Evolutionary conservation across 2,888 invertebrate genomes (phyloP), one percentile per base, ranked within the genome.

Genomic region (Callyntrura guangdongensis): DNA sequence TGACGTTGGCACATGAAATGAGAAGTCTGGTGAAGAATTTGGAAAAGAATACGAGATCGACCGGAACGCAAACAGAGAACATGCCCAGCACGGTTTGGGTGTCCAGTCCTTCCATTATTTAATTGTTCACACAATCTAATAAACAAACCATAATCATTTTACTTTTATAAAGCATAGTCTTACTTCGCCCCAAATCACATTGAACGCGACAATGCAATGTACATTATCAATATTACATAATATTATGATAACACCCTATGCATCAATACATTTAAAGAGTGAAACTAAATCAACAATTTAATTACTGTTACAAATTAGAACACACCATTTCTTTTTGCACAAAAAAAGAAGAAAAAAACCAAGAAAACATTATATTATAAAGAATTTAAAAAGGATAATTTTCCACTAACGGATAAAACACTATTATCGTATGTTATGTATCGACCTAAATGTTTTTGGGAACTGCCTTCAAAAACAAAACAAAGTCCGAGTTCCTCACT

Each of bases 71-170:
- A 91, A 94, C 94, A 11, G 94, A 94, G n/a, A 79, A 53, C 25
- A 91, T 88, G 83, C 81, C 84, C 67, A 90, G 36, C 86, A 92
- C 92, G 9, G 81, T 82, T 27, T 94, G 94, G 93, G 93, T 92
- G 47, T 94, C 94, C 59, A 94, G 94, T 91, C 94, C 94, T 64
- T 94, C 94, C 47, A 93, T 94, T 64, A 94, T 93, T 84, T 90
- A 90, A 74, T 22, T 53, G 45, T 17, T 14, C 22, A 49, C 81
- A 36, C 69, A 69, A 69, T 69, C 49, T 77, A 14, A 53, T 49
- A 22, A 72, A 53, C 49, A 22, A 72, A 2, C 27, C 77, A 53
- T 53, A 77, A 77, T 77, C 47, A 77, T 77, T 14, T 59, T 79
- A 79, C 27, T 56, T 25, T 25, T 79, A n/a, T 56, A 27, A 79